Conservation (phyloP, 2,797 vertebrate genomes). For the Tinamus major region DNA sequence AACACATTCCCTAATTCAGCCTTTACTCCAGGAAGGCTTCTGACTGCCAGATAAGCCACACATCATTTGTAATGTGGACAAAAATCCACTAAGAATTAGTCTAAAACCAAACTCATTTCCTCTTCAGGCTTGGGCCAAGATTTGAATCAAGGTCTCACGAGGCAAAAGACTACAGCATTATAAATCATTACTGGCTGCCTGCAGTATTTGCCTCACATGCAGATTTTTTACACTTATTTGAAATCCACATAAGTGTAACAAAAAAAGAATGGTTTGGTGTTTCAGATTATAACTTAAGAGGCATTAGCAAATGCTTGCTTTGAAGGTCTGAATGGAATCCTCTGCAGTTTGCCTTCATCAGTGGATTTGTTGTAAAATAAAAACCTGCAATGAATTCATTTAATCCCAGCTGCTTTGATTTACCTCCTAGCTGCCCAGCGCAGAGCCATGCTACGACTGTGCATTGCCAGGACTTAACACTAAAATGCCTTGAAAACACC, state of each 20-base stretch:
- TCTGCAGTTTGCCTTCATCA: neutral
- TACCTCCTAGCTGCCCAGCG: neutral
- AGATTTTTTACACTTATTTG: neutral
- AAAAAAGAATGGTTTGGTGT: neutral
- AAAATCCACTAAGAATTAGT: conserved; percentile 46
- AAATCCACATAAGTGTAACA: neutral
- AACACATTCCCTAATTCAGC: neutral
- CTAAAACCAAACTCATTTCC: conserved; percentile 55
- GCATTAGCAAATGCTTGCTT: neutral
- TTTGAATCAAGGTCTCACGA: conserved; percentile 20
- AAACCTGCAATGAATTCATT: neutral
- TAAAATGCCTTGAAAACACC: neutral
- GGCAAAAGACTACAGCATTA: neutral
- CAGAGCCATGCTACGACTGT: neutral
- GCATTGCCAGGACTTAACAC: neutral
- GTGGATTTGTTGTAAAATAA: neutral
- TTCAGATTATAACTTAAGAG: neutral
- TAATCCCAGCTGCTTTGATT: conserved; percentile 1
- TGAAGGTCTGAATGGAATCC: neutral
- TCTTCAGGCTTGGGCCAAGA: conserved; percentile 16
- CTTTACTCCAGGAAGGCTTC: neutral
- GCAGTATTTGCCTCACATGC: neutral
- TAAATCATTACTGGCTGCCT: neutral
- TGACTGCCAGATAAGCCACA: conserved; percentile 21
- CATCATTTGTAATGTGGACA: neutral